phyloP scores from a whole-genome alignment of 2,888 invertebrate species.

The Drosophila kambysellisi region DNA sequence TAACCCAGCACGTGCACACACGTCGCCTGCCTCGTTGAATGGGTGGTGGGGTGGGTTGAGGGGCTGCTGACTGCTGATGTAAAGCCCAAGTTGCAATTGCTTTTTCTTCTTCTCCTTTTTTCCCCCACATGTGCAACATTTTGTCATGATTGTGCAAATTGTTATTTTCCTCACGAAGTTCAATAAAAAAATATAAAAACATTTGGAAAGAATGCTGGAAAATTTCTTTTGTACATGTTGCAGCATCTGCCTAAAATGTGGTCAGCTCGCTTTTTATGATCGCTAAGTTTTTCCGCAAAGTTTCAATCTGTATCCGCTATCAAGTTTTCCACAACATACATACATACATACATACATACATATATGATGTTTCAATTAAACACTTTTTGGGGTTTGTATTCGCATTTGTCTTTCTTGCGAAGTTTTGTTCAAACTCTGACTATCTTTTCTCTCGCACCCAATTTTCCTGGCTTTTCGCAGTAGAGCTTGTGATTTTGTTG shows the following conservation, averaged over 20 bases:
- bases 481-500: not conserved
- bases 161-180: constrained; percentile 54
- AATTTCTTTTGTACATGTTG: constrained; percentile 20
- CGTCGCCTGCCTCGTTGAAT: not conserved
- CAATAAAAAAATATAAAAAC: constrained; percentile 37
- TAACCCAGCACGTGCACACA: constrained; percentile 28
- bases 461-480: not conserved
- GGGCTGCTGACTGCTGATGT: constrained; percentile 1
- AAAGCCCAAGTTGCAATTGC: constrained; percentile 27
- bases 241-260: constrained; percentile 18
- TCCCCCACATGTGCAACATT: constrained; percentile 33
- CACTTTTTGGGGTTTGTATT: constrained; percentile 15
- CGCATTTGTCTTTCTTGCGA: constrained; percentile 29
- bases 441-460: not conserved
- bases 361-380: constrained; percentile 40
- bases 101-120: not conserved
- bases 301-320: constrained; percentile 8
- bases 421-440: constrained; percentile 7
- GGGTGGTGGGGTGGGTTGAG: not conserved
- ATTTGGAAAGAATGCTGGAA: constrained; percentile 5
- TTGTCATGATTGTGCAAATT: constrained; percentile 54
- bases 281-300: constrained; percentile 19
- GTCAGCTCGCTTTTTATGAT: constrained; percentile 34
- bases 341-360: not conserved
- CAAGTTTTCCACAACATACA: not conserved